phyloP scores from a whole-genome alignment of 2,888 invertebrate species.

The Xestia ashworthii region DNA sequence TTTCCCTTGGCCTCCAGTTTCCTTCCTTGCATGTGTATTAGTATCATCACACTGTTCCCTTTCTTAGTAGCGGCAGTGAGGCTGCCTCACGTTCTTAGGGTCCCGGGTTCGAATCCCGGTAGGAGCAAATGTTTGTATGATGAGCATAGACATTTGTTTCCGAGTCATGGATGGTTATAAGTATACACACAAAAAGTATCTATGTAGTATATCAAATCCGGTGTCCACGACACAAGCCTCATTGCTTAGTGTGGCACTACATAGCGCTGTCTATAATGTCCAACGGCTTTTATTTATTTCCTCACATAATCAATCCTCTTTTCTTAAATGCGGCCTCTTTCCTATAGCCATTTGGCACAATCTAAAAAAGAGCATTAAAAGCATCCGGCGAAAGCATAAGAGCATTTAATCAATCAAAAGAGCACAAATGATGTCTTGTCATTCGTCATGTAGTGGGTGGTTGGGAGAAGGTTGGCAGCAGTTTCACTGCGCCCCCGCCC shows the following conservation, averaged over 20 bases:
- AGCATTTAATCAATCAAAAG: conserved; percentile 17
- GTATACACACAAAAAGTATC: too few relatives aligned
- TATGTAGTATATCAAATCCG: too few relatives aligned
- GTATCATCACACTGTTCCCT: neutral
- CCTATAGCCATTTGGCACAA: neutral
- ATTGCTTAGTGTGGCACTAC: too few relatives aligned
- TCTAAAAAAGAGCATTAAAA: neutral
- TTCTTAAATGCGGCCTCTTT: neutral
- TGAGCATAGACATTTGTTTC: too few relatives aligned
- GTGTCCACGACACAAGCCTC: too few relatives aligned
- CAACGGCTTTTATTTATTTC: too few relatives aligned
- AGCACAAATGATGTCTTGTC: neutral
- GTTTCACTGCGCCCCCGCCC: neutral
- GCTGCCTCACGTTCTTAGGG: too few relatives aligned
- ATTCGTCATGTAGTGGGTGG: conserved; percentile 2
- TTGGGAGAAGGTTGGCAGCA: neutral
- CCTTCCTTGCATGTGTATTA: neutral
- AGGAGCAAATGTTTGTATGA: too few relatives aligned
- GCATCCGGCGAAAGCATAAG: neutral
- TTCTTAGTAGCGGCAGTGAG: neutral
- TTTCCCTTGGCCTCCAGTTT: neutral
- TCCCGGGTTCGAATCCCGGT: too few relatives aligned
- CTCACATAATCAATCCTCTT: neutral
- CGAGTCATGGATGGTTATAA: too few relatives aligned
- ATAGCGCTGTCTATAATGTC: too few relatives aligned